A percentile compares a stretch with the other conserved stretches of the same genome.
Evolutionary conservation across 2,888 invertebrate genomes (phyloP).

Genomic region (Drosophila eohydei): DNA sequence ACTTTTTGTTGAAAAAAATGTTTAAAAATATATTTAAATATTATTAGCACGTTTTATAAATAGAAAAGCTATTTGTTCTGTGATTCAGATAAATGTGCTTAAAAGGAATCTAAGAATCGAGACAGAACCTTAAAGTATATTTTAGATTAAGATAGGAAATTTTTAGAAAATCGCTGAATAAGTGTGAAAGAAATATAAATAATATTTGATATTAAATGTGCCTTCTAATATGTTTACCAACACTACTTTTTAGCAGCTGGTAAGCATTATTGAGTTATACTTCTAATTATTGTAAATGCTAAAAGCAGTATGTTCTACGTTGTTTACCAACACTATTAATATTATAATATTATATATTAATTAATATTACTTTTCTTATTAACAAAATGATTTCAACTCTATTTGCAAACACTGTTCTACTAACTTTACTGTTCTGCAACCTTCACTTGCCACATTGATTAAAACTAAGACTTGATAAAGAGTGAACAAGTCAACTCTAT

Average conservation of each 20-base stretch:
- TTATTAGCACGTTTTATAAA: conserved; percentile 1
- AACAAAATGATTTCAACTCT: no score
- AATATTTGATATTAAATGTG: no score
- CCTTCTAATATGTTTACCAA: background rate
- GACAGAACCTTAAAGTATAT: background rate
- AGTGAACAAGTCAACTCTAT: background rate
- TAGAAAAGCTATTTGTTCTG: background rate
- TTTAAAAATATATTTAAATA: conserved; percentile 1
- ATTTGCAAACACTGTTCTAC: background rate
- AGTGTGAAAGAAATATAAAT: no score
- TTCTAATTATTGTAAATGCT: no score
- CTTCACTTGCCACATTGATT: background rate
- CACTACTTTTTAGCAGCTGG: background rate
- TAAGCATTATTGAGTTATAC: no score
- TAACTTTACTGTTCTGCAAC: background rate
- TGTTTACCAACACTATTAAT: no score
- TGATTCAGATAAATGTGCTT: background rate
- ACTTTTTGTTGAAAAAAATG: background rate
- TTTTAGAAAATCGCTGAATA: no score
- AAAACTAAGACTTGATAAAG: background rate
- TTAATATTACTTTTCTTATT: no score
- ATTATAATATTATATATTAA: no score
- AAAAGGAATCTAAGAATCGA: background rate
- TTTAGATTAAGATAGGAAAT: no score
- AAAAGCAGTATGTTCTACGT: no score